Evolutionary conservation across 1,140 invertebrate species (phyloP), one percentile per base, ranked within the genome.

Genomic region (Philopotamus ludificatus): DNA sequence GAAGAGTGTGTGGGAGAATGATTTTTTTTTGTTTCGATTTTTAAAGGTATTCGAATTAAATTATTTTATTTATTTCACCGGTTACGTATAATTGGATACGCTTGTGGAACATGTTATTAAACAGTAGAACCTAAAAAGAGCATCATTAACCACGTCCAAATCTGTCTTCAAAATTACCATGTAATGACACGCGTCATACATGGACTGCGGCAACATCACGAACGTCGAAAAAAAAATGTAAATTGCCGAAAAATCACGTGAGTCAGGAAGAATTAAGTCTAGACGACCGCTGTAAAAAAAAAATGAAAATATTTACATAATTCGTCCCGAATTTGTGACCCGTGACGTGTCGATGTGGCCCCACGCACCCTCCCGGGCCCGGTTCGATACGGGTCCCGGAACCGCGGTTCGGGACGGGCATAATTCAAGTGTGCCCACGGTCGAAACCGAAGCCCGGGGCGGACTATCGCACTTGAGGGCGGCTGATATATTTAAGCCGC

Each of bases 251-350:
- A 16, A 53, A 15, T 53, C 4, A 23, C 12, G 23, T 20, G 54
- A 15, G 18, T 4, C 12, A 34, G 28, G 28, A 34, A 34, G 28
- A 34, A 41, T 57, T 57, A 21, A 42, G 54, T 57, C 34, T 57
- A 57, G 20, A 55, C 12, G 2, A 20, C 12, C 54, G 26, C 39
- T n/a, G 39, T 41, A 15, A 16, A 39, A 57, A 18, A 28, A 57
- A 47, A 47, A 60, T 20, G 25, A 39, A 28, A 47, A 60, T 42
- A 60, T 60, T 60, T 47, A 45, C 57, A 60, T 60, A 60, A 60
- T 44, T 58, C 26, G 55, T 45, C 22, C 20, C 9, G 23, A 21
- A 51, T 21, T 45, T 15, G 16, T 45, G 9, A 34, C 12, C 28
- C 28, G 28, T 34, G 28, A 7, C 28, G 28, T 34, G 28, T 34